Conservation (phyloP, 2,888 invertebrate genomes). For the Epistrophe eligans region DNA sequence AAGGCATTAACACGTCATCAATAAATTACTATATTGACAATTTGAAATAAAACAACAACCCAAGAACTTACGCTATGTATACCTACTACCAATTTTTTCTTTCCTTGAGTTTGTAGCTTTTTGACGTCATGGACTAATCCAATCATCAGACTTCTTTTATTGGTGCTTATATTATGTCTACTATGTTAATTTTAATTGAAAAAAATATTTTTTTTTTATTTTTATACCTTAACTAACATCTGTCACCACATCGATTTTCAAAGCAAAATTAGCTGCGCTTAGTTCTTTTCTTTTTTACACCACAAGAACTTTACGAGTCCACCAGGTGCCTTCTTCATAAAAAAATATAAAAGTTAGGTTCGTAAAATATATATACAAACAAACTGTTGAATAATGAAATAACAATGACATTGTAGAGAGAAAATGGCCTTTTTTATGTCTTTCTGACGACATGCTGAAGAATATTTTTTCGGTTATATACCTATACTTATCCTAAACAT, state of each 20-base stretch:
- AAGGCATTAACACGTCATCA: no score
- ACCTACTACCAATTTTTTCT: no score
- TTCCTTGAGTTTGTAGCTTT: no score
- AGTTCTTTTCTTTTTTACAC: background rate
- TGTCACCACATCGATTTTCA: background rate
- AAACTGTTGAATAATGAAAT: conserved; percentile 33
- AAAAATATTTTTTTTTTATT: background rate
- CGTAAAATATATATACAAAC: background rate
- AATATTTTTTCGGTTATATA: background rate
- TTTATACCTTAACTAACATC: background rate
- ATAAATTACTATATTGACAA: no score
- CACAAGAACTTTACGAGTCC: background rate
- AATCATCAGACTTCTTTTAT: no score
- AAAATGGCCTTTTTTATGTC: conserved; percentile 7
- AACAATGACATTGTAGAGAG: conserved; percentile 3
- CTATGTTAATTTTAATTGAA: background rate
- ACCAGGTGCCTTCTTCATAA: background rate
- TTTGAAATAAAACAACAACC: no score
- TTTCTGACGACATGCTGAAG: background rate
- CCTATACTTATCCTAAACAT: background rate
- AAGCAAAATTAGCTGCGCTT: background rate
- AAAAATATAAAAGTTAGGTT: background rate
- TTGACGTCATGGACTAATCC: no score
- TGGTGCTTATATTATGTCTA: no score
- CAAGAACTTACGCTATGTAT: no score